These are phyloP conservation scores for Hedychridium roseum DNA, from an alignment of 2,888 invertebrate species.

Conservation along the genomic window DNA sequence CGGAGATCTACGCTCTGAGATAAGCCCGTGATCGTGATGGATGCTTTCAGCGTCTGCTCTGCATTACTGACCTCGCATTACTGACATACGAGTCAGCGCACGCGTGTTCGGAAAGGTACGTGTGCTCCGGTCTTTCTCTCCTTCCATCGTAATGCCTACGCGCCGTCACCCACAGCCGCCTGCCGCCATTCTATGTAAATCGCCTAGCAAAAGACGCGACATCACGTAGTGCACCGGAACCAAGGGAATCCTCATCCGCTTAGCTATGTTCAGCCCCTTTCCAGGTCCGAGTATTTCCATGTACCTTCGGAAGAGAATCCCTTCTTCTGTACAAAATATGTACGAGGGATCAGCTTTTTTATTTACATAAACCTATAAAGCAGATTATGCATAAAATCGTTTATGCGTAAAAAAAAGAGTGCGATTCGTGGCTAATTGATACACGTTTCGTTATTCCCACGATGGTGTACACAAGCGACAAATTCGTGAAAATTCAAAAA, in stretches of 20 bases:
- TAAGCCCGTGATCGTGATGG: conserved; percentile 60
- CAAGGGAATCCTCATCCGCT: background rate
- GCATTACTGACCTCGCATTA: conserved; percentile 62
- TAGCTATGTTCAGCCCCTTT: background rate
- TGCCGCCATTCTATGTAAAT: conserved; percentile 59
- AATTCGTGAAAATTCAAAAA: no score
- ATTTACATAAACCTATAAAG: no score
- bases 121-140: conserved; percentile 27
- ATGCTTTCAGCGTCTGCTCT: conserved; percentile 63
- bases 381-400: background rate
- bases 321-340: background rate
- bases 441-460: no score
- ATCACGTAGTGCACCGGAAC: conserved; percentile 30
- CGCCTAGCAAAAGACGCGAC: conserved; percentile 55
- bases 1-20: conserved; percentile 59
- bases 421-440: no score
- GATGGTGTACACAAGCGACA: no score
- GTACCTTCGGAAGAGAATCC: background rate
- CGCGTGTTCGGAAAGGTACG: conserved; percentile 38
- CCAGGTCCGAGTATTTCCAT: background rate
- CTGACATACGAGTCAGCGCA: conserved; percentile 50
- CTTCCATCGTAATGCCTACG: conserved; percentile 40
- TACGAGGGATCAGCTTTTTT: no score
- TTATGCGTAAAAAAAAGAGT: background rate
- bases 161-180: conserved; percentile 43